Evolutionary conservation across 30 jellyfish, hydroid and myxozoan genomes (phyloP).

Genomic region (Rhopilema esculentum): DNA sequence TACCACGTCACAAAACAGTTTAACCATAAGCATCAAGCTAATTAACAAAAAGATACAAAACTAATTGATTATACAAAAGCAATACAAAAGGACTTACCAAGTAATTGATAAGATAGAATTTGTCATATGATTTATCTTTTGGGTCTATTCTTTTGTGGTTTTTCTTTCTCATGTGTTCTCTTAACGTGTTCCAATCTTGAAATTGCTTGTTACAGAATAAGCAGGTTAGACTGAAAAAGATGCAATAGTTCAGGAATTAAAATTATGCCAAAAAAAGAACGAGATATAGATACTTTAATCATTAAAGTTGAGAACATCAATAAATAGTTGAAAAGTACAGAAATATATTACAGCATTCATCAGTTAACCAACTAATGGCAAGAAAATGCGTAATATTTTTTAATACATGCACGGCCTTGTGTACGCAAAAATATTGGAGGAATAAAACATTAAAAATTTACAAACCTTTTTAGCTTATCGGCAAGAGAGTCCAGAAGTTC

Average conservation of each 20-base stretch:
- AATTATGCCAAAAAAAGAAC: neutral
- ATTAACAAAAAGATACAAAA: too few species aligned
- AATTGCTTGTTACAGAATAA: conserved; percentile 82
- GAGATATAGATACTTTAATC: too few species aligned
- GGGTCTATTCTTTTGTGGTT: conserved; percentile 96
- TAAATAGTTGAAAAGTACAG: too few species aligned
- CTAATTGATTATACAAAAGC: too few species aligned
- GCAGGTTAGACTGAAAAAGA: conserved; percentile 67
- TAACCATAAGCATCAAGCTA: too few species aligned
- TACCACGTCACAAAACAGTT: too few species aligned
- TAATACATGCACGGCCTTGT: too few species aligned
- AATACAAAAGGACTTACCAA: too few species aligned
- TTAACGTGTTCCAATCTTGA: conserved; percentile 85
- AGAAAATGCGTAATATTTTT: too few species aligned
- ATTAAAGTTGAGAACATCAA: too few species aligned
- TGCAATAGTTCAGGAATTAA: neutral
- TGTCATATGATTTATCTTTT: conserved; percentile 84
- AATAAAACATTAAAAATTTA: neutral
- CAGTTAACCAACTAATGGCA: too few species aligned
- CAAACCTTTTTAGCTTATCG: conserved; percentile 58
- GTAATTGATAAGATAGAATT: conserved; percentile 87
- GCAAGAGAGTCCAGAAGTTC: conserved; percentile 66
- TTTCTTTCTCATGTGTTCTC: conserved; percentile 95
- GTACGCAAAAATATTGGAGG: neutral
- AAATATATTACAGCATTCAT: too few species aligned